phyloP scores from a whole-genome alignment of 2,113 vertebrate genomes.

The Oxyura jamaicensis region DNA sequence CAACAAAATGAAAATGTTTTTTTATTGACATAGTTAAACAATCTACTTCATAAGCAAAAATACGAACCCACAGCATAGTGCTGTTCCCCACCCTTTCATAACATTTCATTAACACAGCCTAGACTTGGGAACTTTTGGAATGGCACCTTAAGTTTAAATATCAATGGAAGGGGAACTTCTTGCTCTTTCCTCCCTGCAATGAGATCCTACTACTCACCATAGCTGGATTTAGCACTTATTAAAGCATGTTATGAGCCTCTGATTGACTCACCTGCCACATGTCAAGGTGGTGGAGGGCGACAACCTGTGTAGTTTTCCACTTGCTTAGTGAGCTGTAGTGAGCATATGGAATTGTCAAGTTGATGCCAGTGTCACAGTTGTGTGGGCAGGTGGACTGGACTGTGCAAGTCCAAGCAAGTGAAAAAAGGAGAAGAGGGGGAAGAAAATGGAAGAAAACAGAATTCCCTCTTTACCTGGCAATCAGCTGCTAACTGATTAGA shows the following conservation, averaged over 20 bases:
- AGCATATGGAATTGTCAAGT: background rate
- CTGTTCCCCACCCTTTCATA: background rate
- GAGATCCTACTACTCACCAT: background rate
- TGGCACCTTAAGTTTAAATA: background rate
- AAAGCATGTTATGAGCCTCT: background rate
- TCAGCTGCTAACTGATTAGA: background rate
- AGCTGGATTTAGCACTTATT: background rate
- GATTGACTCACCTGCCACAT: background rate
- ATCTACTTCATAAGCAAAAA: background rate
- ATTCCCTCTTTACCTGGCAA: background rate
- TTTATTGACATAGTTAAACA: background rate
- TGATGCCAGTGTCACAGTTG: background rate
- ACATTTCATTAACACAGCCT: background rate
- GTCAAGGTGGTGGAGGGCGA: background rate
- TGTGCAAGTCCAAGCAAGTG: background rate
- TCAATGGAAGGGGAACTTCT: background rate
- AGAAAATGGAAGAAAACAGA: background rate
- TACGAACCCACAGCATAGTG: background rate
- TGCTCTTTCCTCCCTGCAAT: background rate
- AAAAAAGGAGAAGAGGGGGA: background rate
- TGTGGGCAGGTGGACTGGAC: background rate
- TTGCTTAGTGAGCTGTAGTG: background rate
- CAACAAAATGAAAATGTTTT: background rate
- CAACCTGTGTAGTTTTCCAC: background rate
- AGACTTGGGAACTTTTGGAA: background rate